These are phyloP conservation scores for Deilephila porcellus DNA, from an alignment of 2,888 invertebrate species.

Conservation along the genomic window DNA sequence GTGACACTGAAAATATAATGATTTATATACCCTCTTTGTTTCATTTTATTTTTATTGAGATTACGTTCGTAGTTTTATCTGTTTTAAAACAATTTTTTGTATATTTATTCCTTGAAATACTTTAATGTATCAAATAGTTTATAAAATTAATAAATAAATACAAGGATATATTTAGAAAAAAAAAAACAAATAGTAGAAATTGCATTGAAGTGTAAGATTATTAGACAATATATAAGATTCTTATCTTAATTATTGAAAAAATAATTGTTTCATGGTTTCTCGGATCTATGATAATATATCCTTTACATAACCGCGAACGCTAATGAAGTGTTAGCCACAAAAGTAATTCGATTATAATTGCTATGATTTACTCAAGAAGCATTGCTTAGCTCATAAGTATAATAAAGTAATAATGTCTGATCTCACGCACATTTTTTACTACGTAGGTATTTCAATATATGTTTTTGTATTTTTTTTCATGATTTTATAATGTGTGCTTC, in stretches of 20 bases:
- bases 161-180: too few relatives aligned
- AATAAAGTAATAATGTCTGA: background rate
- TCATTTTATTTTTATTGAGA: too few relatives aligned
- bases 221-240: background rate
- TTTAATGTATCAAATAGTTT: too few relatives aligned
- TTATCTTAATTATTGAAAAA: background rate
- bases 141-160: too few relatives aligned
- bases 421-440: background rate
- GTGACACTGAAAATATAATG: background rate
- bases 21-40: background rate
- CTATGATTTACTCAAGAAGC: background rate
- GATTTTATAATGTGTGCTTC: background rate
- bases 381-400: background rate
- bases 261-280: background rate
- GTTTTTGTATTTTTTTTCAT: background rate
- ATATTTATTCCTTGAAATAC: too few relatives aligned
- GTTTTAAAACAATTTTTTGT: too few relatives aligned
- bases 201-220: background rate
- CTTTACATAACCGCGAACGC: background rate
- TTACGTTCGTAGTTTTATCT: too few relatives aligned
- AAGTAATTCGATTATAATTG: conserved; percentile 3
- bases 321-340: conserved; percentile 13
- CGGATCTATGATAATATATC: background rate
- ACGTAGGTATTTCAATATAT: background rate
- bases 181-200: background rate